A percentile compares a stretch with the other conserved stretches of the same genome.
Conservation (phyloP, 2,888 invertebrate genomes). For the Acheta domesticus region DNA sequence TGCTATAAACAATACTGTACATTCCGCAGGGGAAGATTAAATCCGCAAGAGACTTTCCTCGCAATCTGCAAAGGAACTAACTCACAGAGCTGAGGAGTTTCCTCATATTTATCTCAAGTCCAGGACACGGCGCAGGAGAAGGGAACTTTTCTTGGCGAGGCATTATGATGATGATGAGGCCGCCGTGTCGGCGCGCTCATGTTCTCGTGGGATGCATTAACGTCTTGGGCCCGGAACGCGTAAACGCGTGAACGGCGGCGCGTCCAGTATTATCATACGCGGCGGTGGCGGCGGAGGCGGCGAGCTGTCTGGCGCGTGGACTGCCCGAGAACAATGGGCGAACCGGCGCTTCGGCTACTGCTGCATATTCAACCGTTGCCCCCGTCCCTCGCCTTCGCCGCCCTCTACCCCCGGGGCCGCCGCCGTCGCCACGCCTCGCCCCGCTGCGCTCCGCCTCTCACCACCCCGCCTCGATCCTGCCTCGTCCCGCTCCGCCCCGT, state of each 20-base stretch:
- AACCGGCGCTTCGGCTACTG: not conserved
- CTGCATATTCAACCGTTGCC: slow-evolving; percentile 9
- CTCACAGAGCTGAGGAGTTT: no score
- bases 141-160: not conserved
- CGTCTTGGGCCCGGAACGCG: not conserved
- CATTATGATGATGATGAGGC: slow-evolving; percentile 9
- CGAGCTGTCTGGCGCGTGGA: not conserved
- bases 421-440: not conserved
- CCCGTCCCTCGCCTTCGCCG: not conserved
- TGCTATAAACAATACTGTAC: no score
- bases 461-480: not conserved
- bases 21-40: no score
- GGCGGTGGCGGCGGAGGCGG: not conserved
- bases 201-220: not conserved
- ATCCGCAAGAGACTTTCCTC: no score
- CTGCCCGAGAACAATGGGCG: not conserved
- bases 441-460: not conserved
- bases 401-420: not conserved
- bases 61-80: no score
- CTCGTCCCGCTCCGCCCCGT: not conserved
- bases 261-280: not conserved
- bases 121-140: no score
- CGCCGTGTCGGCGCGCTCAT: not conserved
- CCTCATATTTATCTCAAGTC: no score
- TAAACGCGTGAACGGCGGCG: not conserved